Evolutionary conservation across 2,797 vertebrate species (phyloP), one percentile per base, ranked within the genome.

Genomic region (Tragelaphus oryx): DNA sequence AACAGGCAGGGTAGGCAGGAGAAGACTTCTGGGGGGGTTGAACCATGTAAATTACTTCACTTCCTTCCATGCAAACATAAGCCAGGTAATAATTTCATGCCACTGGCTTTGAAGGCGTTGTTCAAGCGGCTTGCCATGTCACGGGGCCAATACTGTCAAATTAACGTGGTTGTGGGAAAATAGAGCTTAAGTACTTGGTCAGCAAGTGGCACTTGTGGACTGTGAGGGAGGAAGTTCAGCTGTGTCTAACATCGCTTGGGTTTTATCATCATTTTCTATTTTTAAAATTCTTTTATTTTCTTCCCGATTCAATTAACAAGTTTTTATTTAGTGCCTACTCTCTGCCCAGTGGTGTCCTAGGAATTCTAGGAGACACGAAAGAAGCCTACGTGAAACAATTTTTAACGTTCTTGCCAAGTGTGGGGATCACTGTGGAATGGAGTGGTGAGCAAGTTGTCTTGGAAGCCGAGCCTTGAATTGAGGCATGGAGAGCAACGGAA

Each of bases 221-320:
- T 54, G 54, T 33, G 65, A 94, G 41, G 65, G 74, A 92, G 95
- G 95, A 96, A 83, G 96, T 93, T 84, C 95, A 91, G 37, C 68
- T 90, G 94, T 92, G 85, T 94, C 59, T 92, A 68, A 85, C 87
- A 96, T 88, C 18, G 16, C 93, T 96, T 95, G 84, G 57, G 79
- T 94, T 97, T 97, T 91, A 92, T 5, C 52, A 33, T 93, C 94
- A 95, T 97, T 78, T 97, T 97, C 97, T 97, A 96, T 97, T 97
- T 97, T 96, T 89, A 97, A 97, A 95, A 96, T 96, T 96, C 96
- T 97, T 97, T 97, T 52, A 97, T 96, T 96, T 97, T 95, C 95
- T 95, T 97, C 96, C 96, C 55, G 1, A 97, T 97, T 97, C 94
- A 97, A 97, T 97, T 97, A 96, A 92, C 96, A 97, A 9, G 80